These are phyloP conservation scores for Aegotheles bennettii DNA, from an alignment of 2,113 vertebrate genomes.

Conservation along the genomic window DNA sequence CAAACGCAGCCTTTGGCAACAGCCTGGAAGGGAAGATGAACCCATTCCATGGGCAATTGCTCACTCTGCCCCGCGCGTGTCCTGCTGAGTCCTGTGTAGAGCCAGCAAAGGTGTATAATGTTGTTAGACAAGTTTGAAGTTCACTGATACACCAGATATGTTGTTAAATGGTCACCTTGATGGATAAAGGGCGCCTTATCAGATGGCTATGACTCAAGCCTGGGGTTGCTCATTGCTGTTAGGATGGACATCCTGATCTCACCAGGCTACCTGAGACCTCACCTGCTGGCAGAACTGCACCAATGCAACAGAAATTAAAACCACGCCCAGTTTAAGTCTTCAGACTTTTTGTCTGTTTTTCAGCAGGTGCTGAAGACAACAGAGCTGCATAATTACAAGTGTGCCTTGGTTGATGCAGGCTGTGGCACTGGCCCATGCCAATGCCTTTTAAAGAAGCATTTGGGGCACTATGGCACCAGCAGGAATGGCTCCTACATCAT, in stretches of 20 bases:
- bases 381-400: not conserved
- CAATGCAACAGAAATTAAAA: not conserved
- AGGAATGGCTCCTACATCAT: not conserved
- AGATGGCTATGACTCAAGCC: not conserved
- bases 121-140: not conserved
- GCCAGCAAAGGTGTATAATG: not conserved
- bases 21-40: not conserved
- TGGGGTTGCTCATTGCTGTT: not conserved
- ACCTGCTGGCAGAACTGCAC: not conserved
- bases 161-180: rapidly evolving
- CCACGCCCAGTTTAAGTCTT: not conserved
- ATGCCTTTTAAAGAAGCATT: not conserved
- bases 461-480: not conserved
- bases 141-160: not conserved
- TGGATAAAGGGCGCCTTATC: too few species aligned
- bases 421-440: rapidly evolving
- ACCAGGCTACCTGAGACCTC: rapidly evolving
- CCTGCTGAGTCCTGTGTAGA: not conserved
- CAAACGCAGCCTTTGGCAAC: rapidly evolving
- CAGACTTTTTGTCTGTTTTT: not conserved
- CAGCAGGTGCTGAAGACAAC: not conserved
- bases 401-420: not conserved
- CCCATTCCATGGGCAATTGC: not conserved
- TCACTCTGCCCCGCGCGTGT: rapidly evolving
- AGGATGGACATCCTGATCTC: rapidly evolving